Percentiles rank a stretch among this genome's conserved stretches.
These are phyloP conservation scores for Zosterops pallidus DNA, from an alignment of 2,113 vertebrate genomes.

Conservation along the genomic window DNA sequence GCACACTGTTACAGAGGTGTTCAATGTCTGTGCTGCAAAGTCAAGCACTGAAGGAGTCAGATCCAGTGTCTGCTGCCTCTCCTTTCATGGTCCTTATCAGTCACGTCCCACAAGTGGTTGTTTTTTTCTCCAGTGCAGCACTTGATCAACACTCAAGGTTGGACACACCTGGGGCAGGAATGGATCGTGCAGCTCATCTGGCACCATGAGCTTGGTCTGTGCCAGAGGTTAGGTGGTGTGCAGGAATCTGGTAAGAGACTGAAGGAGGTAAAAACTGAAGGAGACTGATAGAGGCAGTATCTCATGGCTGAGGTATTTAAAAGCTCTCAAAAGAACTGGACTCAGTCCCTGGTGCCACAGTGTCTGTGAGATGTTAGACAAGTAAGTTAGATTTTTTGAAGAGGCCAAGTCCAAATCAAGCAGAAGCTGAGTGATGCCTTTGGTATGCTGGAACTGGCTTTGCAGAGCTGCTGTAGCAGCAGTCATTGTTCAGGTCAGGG, in stretches of 20 bases:
- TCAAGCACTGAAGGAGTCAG: background rate
- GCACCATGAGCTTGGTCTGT: background rate
- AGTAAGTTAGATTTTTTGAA: background rate
- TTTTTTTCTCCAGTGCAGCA: background rate
- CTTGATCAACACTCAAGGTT: background rate
- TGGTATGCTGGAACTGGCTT: background rate
- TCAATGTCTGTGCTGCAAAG: background rate
- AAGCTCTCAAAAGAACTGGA: background rate
- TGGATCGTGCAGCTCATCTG: fast-evolving
- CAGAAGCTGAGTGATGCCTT: background rate
- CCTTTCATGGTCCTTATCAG: background rate
- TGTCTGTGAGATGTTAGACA: background rate
- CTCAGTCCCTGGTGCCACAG: background rate
- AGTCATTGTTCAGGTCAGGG: background rate
- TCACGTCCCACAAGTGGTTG: background rate
- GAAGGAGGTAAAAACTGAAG: background rate
- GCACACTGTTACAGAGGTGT: fast-evolving
- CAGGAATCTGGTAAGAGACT: background rate
- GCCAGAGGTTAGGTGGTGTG: background rate
- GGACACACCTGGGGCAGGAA: background rate
- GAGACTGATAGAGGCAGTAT: background rate
- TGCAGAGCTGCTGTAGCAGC: background rate
- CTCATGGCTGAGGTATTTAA: background rate
- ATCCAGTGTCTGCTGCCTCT: background rate
- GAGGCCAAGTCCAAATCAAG: background rate